phyloP scores from a whole-genome alignment of 2,888 invertebrate genomes.

The Agrotis ipsilon region DNA sequence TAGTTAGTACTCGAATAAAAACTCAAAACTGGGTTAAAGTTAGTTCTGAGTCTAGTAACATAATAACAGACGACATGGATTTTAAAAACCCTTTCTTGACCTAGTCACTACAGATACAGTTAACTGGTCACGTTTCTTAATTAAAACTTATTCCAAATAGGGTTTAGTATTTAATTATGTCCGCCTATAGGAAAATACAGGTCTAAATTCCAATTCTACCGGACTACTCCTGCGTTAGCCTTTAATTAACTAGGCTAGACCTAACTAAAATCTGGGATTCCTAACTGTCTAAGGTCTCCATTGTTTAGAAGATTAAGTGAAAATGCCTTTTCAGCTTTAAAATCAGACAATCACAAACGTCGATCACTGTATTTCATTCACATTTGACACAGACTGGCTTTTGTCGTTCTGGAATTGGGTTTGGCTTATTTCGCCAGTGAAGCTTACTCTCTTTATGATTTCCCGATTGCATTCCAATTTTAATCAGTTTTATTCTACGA shows the following conservation, averaged over 20 bases:
- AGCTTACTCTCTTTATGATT: conserved; percentile 4
- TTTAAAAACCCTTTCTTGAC: not conserved
- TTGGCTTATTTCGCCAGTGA: not conserved
- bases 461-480: conserved; percentile 13
- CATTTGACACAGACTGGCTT: not conserved
- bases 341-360: conserved; percentile 5
- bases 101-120: conserved; percentile 9
- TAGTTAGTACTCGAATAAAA: not conserved
- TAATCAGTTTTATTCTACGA: conserved; percentile 16
- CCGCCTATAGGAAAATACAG: conserved; percentile 28
- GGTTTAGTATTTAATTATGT: conserved; percentile 41
- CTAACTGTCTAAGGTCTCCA: conserved; percentile 19
- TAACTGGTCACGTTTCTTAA: conserved; percentile 37
- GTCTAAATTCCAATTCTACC: conserved; percentile 14
- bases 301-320: conserved; percentile 19
- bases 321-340: conserved; percentile 13
- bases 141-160: conserved; percentile 42
- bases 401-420: conserved; percentile 4
- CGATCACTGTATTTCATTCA: not conserved
- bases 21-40: not conserved
- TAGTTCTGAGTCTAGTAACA: not conserved
- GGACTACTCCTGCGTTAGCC: conserved; percentile 9
- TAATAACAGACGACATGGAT: not conserved
- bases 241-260: conserved; percentile 49
- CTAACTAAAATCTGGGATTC: conserved; percentile 22